Conservation (phyloP, 30 jellyfish, hydroid and myxozoan genomes). For the Turritopsis dohrnii region DNA sequence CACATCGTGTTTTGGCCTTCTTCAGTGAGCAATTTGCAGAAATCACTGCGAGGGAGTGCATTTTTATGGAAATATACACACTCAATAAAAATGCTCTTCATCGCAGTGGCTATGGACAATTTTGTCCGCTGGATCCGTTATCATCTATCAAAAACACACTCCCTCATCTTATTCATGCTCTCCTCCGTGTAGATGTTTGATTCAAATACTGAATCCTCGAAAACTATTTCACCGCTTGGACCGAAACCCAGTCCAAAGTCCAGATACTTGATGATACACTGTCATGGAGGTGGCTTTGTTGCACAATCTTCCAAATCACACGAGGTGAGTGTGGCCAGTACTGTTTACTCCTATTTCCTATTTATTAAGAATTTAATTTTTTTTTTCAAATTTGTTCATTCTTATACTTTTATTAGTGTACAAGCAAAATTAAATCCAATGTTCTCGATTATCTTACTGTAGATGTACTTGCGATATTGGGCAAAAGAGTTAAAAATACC, state of each 20-base stretch:
- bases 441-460: not conserved
- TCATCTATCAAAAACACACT: not conserved
- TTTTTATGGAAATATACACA: too few species aligned
- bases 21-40: too few species aligned
- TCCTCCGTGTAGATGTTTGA: not conserved
- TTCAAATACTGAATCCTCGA: not conserved
- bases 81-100: too few species aligned
- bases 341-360: not conserved
- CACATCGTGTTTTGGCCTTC: too few species aligned
- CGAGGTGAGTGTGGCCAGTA: slow-evolving; percentile 43
- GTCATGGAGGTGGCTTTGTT: slow-evolving; percentile 99
- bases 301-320: slow-evolving; percentile 99
- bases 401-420: too few species aligned
- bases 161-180: too few species aligned
- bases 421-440: not conserved
- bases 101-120: too few species aligned
- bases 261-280: slow-evolving; percentile 66
- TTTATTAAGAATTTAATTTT: not conserved
- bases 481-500: slow-evolving; percentile 90
- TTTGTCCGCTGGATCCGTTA: too few species aligned
- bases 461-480: slow-evolving; percentile 88
- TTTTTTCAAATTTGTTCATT: too few species aligned
- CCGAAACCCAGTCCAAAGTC: slow-evolving; percentile 59
- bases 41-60: too few species aligned
- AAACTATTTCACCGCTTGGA: slow-evolving; percentile 31